phyloP scores from a whole-genome alignment of 1,140 invertebrate species.

The Cardiocondyla obscurior region DNA sequence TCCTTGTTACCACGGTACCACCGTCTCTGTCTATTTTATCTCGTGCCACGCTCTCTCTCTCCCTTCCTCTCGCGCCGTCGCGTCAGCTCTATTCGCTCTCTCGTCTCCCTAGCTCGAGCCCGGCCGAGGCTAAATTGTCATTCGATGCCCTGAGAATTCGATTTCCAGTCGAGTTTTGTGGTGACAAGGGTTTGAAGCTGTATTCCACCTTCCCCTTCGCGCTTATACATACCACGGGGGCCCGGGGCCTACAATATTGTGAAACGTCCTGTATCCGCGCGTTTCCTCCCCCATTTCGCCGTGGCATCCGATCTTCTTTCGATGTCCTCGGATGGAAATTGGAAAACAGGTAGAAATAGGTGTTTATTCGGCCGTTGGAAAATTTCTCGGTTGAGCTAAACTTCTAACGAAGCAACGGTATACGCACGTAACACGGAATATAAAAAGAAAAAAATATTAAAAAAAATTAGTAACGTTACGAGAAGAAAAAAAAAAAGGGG shows the following conservation, averaged over 20 bases:
- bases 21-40: slow-evolving; percentile 2
- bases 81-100: slow-evolving; percentile 3
- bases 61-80: neutral
- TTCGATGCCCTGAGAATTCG: slow-evolving; percentile 83
- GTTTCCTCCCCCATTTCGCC: neutral
- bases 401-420: neutral
- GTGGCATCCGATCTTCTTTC: slow-evolving; percentile 43
- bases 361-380: neutral
- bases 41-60: neutral
- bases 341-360: slow-evolving; percentile 63
- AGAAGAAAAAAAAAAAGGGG: too few species aligned
- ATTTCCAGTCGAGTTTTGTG: slow-evolving; percentile 76
- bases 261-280: slow-evolving; percentile 63
- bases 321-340: slow-evolving; percentile 59
- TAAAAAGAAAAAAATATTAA: too few species aligned
- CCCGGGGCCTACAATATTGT: slow-evolving; percentile 65
- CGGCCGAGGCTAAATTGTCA: slow-evolving; percentile 79
- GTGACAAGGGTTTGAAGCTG: slow-evolving; percentile 64
- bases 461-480: neutral
- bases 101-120: slow-evolving; percentile 74
- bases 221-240: neutral
- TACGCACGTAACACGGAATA: neutral
- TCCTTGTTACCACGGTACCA: slow-evolving; percentile 19
- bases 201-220: neutral
- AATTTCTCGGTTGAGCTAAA: slow-evolving; percentile 1